Base-by-base conservation (phyloP, 2,888 invertebrate species). In the Mesorhabditis spiculigera region DNA sequence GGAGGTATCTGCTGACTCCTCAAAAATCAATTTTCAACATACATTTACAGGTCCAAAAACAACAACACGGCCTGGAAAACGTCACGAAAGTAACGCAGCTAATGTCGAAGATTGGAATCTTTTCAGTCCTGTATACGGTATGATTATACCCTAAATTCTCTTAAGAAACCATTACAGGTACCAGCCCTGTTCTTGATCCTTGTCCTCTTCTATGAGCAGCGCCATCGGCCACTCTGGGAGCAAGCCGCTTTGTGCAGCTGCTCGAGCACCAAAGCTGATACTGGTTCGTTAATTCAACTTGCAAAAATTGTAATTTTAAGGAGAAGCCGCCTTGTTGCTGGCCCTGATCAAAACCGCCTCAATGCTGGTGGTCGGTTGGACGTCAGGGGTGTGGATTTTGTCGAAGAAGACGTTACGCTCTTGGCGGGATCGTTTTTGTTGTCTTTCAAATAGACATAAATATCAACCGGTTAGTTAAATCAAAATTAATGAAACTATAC, bases 341-440 rank as follows among this genome's bases (percentile, higher is more conserved):
- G 80, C 85, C 63, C 78, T 86, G 69, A 71, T 85, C 69, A 87
- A 87, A 75, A 94, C 94, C 88, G 93, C 94, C 88, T 94, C 94
- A 93, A 92, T 93, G 80, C 89, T 95, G 80, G 93, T 94, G 41
- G 94, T 94, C 75, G 95, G 95, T 79, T 94, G 95, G 86, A 94
- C 95, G 44, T 93, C 93, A 5, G 94, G 94, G 69, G 93, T 95
- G 73, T 95, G 95, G 95, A 94, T 95, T 86, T 94, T 94, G 93
- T 94, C 94, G 69, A 92, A 93, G 73, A 95, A 95, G 88, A 95
- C 95, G 0, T 68, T 83, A 43, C 73, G 75, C 5, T 79, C 79
- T 10, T 84, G 83, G 83, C 73, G 75, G 62, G 74, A 77, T 28
- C 70, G 77, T 0, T 68, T 84, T 45, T 84, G 82, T 71, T 82